Conservation (phyloP, 2,113 vertebrate species). For the Camelus dromedarius region DNA sequence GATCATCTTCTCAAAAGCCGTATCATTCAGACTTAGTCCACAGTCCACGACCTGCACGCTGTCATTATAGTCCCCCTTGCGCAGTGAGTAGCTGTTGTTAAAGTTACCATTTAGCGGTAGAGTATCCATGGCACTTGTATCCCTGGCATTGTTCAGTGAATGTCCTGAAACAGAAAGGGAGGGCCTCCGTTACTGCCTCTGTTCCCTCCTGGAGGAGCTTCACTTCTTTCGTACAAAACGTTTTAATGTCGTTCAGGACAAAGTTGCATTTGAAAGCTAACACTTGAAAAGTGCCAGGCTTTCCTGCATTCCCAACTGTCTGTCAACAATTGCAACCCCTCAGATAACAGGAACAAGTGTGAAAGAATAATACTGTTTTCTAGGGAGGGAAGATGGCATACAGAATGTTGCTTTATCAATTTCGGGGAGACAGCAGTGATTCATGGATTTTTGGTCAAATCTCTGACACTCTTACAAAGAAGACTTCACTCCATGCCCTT, state of each 20-base stretch:
- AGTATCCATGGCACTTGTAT: slow-evolving; percentile 99
- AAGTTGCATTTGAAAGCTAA: slow-evolving; percentile 87
- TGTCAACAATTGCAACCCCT: slow-evolving; percentile 84
- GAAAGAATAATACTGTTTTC: slow-evolving; percentile 78
- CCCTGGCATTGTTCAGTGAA: slow-evolving; percentile 99
- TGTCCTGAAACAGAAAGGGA: slow-evolving; percentile 94
- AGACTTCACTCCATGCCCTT: slow-evolving; percentile 90
- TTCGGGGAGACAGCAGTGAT: slow-evolving; percentile 71
- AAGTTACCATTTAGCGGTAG: slow-evolving; percentile 99
- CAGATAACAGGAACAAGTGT: slow-evolving; percentile 82
- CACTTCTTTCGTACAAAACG: slow-evolving; percentile 76
- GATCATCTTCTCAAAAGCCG: slow-evolving; percentile 99
- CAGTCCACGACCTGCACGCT: slow-evolving; percentile 97
- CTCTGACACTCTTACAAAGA: slow-evolving; percentile 84
- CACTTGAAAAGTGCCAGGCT: slow-evolving; percentile 83
- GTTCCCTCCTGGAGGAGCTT: background rate
- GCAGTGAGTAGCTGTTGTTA: slow-evolving; percentile 99
- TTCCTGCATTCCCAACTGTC: slow-evolving; percentile 86
- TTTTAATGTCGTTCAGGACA: slow-evolving; percentile 99
- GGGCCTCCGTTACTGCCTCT: slow-evolving; percentile 73
- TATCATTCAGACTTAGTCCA: slow-evolving; percentile 98
- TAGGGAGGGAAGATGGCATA: slow-evolving; percentile 75
- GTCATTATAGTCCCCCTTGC: slow-evolving; percentile 96
- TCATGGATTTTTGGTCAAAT: slow-evolving; percentile 84
- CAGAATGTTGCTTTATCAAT: slow-evolving; percentile 73